Base-by-base conservation (phyloP, 2,113 vertebrate genomes). In the Stegastes partitus region DNA sequence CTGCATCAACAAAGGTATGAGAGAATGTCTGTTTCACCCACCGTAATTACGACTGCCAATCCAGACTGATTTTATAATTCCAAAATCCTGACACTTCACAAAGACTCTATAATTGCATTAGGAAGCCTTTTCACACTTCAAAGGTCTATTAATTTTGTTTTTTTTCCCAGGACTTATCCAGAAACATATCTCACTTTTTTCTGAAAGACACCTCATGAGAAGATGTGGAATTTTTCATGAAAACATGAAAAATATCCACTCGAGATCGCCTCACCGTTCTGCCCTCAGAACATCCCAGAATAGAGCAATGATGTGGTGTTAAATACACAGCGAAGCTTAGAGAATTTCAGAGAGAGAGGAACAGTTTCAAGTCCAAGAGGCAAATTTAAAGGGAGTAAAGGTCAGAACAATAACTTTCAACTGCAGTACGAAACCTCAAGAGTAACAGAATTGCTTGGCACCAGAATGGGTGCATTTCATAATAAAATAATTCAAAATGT, bases 151-250 rank as follows among this genome's bases (percentile, higher is more conserved):
- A 91, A 95, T 93, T 93, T 93, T 34, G n/a, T n/a, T 34, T 94
- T 93, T 93, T 92, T 94, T 81, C 87, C 84, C 15, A 73, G 59
- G 92, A 91, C 91, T 75, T 75, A 85, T 81, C 84, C 91, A 86
- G 86, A 94, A 94, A 94, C 87, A 84, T 80, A 88, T 91, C 81
- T 83, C 50, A 74, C 77, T 72, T 51, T 59, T 75, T 22, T 18
- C 59, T 61, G 80, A 91, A 92, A 81, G 74, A 76, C 62, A 86
- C 68, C 91, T 96, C 59, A 18, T 93, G 89, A 80, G 84, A 92
- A 93, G 94, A 94, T 95, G 96, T 95, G 96, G 94, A 97, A 97
- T 98, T 96, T 96, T 96, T 94, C 96, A 96, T 88, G 95, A 96
- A 97, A 96, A 96, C 94, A 95, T 85, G 86, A 96, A 95, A 91